Base-by-base conservation (phyloP, 2,113 vertebrate genomes). In the Cnemophilus loriae region DNA sequence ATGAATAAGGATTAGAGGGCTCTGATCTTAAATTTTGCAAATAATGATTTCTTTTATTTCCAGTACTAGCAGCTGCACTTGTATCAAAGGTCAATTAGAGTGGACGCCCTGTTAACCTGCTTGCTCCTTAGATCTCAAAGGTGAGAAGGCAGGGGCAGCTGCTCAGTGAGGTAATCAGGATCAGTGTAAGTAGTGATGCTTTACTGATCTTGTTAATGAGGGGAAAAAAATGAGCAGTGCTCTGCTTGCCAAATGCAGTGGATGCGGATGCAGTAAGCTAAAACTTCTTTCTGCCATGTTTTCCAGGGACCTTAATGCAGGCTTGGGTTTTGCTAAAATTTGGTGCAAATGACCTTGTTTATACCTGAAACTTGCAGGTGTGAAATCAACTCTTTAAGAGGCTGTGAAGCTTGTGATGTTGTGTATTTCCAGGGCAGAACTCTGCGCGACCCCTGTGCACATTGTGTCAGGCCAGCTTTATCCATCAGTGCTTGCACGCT, bases 11-110 rank as follows among this genome's bases (percentile, higher is more conserved):
- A 77, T 94, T 90, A 90, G 20, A 88, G 71, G 47, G 37, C 85
- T 95, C 50, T 94, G 87, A 91, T 91, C 33, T 80, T 83, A 75
- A 88, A 64, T 81, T 94, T 95, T 64, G 49, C 90, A 77, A 80
- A 57, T 85, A 79, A 76, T n/a, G 39, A 35, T 74, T 79, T 64
- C 39, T 91, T 93, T 90, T 77, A 60, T 92, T 94, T 88, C 64
- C 44, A 63, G 55, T 61, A 20, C 18, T 39, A 63, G 41, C 68
- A 65, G 75, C 87, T 90, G 10, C 24, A 35, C 60, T 74, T 63
- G 21, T 75, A 67, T 86, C 71, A 78, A 70, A 95, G 85, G 88
- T 81, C 90, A 82, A 10, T 90, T 93, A 63, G 75, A 49, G 47
- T 33, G 23, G 22, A 5, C 47, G 52, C 56, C 59, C n/a, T 59